A percentile compares a stretch with the other conserved stretches of the same genome.
Conservation (phyloP, 2,113 vertebrate genomes). For the Brachypteracias leptosomus region DNA sequence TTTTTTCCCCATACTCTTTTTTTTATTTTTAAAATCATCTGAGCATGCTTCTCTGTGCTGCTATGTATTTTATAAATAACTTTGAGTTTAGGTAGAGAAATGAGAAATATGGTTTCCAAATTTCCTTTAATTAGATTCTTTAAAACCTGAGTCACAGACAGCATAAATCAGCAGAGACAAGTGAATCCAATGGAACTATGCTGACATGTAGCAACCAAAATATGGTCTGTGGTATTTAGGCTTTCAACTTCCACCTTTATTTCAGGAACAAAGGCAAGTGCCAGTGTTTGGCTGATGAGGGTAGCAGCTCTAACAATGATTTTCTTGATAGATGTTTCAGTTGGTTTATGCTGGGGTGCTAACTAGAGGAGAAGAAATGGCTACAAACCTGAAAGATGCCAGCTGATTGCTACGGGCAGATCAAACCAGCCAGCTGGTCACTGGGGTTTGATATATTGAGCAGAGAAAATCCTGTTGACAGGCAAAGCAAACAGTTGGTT, state of each 20-base stretch:
- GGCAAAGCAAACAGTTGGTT: slow-evolving; percentile 62
- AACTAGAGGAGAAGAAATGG: slow-evolving; percentile 38
- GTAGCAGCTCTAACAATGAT: slow-evolving; percentile 47
- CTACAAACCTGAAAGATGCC: slow-evolving; percentile 59
- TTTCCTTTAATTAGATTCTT: not conserved
- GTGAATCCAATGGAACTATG: not conserved
- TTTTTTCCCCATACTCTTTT: not conserved
- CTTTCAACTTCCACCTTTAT: slow-evolving; percentile 62
- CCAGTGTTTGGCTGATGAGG: slow-evolving; percentile 38
- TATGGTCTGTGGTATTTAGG: slow-evolving; percentile 43
- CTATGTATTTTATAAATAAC: not conserved
- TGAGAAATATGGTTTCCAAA: not conserved
- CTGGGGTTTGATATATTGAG: slow-evolving; percentile 64
- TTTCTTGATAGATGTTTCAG: slow-evolving; percentile 62
- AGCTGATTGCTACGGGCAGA: slow-evolving; percentile 44
- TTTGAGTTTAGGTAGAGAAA: not conserved
- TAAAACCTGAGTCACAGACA: not conserved
- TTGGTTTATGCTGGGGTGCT: slow-evolving; percentile 49
- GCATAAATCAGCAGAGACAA: slow-evolving; percentile 44
- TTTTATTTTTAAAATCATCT: not conserved
- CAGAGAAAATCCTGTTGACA: slow-evolving; percentile 68
- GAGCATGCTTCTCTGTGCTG: not conserved
- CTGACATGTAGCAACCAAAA: slow-evolving; percentile 51
- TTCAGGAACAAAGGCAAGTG: slow-evolving; percentile 42
- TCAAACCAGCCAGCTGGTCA: slow-evolving; percentile 56